Conservation (phyloP, 2,113 vertebrate genomes). For the western clawed frog (Xenopus tropicalis) region UCB_Xtro_10.0 CM004444.2:104014001-104014500, state of each 20-base stretch:
- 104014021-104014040: no score
- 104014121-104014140: neutral
- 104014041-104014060: no score
- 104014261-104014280: slow-evolving; percentile 25
- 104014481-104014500: no score
- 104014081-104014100: slow-evolving; percentile 10
- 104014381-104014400: no score
- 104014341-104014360: no score
- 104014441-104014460: no score
- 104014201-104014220: slow-evolving; percentile 20
- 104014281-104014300: slow-evolving; percentile 24
- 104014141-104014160: neutral
- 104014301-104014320: slow-evolving; percentile 22
- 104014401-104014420: no score
- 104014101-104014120: neutral
- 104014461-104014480: no score
- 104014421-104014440: no score
- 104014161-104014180: neutral
- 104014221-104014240: slow-evolving; percentile 30
- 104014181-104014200: neutral
- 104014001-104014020: no score
- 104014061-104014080: no score
- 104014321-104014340: no score
- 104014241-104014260: slow-evolving; percentile 34
- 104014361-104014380: neutral